phyloP scores from a whole-genome alignment of 2,113 vertebrate species.

The Lutjanus erythropterus region DNA sequence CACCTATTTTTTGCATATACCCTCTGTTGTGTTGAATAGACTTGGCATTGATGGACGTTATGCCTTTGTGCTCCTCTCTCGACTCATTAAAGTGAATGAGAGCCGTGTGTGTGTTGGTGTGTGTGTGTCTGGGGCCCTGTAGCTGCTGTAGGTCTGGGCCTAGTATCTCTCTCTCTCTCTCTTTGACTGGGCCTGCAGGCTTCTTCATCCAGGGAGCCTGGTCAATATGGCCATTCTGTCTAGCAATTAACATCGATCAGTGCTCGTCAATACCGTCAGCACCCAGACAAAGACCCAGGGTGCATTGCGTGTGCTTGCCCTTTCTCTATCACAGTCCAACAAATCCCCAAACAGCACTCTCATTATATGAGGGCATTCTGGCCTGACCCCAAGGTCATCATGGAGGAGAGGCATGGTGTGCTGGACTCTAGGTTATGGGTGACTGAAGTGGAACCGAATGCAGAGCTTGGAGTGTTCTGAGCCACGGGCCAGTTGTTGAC shows the following conservation, averaged over 20 bases:
- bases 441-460: constrained; percentile 68
- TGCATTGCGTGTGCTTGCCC: constrained; percentile 80
- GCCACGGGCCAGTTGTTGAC: constrained; percentile 59
- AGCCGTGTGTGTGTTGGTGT: constrained; percentile 49
- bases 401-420: constrained; percentile 55
- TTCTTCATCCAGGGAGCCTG: constrained; percentile 75
- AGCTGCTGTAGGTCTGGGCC: constrained; percentile 65
- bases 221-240: constrained; percentile 87
- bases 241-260: constrained; percentile 89
- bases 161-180: constrained; percentile 51
- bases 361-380: constrained; percentile 83
- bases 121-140: constrained; percentile 57
- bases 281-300: constrained; percentile 85
- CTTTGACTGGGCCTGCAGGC: constrained; percentile 77
- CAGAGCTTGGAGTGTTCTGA: constrained; percentile 27
- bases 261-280: constrained; percentile 83
- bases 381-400: constrained; percentile 82
- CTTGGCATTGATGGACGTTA: constrained; percentile 80
- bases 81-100: constrained; percentile 80
- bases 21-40: constrained; percentile 73
- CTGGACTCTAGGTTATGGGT: constrained; percentile 72
- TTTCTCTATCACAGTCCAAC: constrained; percentile 81
- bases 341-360: constrained; percentile 83
- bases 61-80: constrained; percentile 76
- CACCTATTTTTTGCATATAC: constrained; percentile 66